phyloP scores from a whole-genome alignment of 2,797 vertebrate species.

The Premnoplex brunnescens region DNA sequence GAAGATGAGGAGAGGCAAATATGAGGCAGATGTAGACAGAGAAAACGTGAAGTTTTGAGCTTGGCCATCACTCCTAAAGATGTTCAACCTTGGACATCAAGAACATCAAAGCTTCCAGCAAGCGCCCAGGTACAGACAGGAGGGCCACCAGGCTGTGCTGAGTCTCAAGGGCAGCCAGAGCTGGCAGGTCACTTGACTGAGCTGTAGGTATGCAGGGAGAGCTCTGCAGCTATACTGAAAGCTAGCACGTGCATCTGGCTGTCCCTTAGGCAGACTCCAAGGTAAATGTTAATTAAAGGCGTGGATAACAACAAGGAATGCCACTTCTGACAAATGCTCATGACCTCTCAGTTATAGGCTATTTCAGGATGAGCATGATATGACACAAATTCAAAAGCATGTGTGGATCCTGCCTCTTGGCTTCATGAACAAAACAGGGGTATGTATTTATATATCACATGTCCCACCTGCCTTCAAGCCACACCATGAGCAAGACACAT shows the following conservation, averaged over 20 bases:
- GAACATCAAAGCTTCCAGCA: background rate
- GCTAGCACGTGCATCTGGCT: background rate
- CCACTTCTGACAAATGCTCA: background rate
- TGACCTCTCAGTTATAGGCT: background rate
- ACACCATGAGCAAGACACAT: background rate
- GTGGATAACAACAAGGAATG: background rate
- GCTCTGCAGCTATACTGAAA: background rate
- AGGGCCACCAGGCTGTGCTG: background rate
- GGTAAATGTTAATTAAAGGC: slow-evolving; percentile 29
- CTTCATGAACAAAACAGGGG: rapidly evolving
- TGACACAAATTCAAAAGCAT: background rate
- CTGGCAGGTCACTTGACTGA: background rate
- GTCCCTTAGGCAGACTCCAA: background rate
- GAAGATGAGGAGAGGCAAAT: background rate
- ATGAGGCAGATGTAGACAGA: background rate
- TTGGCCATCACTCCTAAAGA: background rate
- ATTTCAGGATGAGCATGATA: background rate
- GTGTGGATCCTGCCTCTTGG: background rate
- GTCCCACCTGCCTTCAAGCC: background rate
- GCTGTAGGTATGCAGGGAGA: background rate
- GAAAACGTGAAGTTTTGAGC: background rate
- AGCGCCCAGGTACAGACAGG: background rate
- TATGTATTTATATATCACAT: background rate
- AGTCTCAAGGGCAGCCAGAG: slow-evolving; percentile 13
- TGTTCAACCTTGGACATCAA: background rate